Evolutionary conservation across 2,113 vertebrate species (phyloP).

Genomic region (Willisornis vidua): DNA sequence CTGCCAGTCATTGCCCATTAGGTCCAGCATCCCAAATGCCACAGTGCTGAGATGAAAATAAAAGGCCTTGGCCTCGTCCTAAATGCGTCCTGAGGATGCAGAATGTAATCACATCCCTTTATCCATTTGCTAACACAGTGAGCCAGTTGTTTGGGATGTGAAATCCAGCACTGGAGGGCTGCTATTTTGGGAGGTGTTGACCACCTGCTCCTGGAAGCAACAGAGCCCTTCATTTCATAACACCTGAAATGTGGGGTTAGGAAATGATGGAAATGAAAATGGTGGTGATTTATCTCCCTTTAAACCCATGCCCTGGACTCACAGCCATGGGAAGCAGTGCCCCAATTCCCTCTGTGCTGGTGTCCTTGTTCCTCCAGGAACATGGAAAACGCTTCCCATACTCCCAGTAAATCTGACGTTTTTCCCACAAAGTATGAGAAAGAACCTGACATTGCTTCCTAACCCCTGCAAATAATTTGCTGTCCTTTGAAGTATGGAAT

Average conservation of each 20-base stretch:
- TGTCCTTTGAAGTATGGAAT: neutral
- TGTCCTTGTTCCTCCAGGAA: rapidly evolving
- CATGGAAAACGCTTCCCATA: rapidly evolving
- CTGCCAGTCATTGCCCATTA: neutral
- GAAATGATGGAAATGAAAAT: rapidly evolving
- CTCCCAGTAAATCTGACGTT: neutral
- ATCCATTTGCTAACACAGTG: neutral
- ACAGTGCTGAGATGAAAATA: neutral
- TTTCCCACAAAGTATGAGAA: neutral
- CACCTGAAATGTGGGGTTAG: rapidly evolving
- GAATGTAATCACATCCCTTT: neutral
- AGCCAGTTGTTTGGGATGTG: neutral
- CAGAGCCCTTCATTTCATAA: rapidly evolving
- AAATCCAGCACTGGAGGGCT: neutral
- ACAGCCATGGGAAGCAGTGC: rapidly evolving
- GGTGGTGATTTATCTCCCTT: no score
- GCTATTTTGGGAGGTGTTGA: neutral
- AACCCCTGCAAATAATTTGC: neutral
- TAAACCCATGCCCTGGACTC: neutral
- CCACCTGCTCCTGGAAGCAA: neutral
- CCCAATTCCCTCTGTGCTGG: neutral
- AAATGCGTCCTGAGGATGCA: neutral
- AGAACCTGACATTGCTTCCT: rapidly evolving
- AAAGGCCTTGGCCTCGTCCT: neutral
- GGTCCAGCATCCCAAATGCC: neutral